Percentiles rank a stretch among this genome's conserved stretches.
Evolutionary conservation across 1,140 invertebrate genomes (phyloP).

Genomic region (Drusus annulatus): DNA sequence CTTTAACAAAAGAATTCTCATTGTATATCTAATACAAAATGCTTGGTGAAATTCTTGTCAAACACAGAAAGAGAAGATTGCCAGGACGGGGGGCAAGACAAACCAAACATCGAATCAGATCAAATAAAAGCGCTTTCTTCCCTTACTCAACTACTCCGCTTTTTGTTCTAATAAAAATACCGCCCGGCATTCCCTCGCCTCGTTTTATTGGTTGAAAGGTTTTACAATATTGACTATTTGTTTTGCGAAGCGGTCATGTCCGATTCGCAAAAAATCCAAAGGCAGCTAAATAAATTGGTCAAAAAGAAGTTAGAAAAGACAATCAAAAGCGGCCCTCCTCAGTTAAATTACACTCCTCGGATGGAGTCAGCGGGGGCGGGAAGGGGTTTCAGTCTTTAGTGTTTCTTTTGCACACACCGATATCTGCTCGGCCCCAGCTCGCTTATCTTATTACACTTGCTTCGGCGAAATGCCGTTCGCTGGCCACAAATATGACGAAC

Average conservation of each 20-base stretch:
- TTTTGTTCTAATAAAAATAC: constrained; percentile 60
- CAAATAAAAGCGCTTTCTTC: constrained; percentile 56
- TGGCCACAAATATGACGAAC: too few relatives aligned
- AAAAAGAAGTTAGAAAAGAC: constrained; percentile 41
- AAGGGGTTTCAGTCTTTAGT: too few relatives aligned
- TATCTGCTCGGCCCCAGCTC: too few relatives aligned
- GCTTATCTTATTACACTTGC: too few relatives aligned
- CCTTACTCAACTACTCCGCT: constrained; percentile 28
- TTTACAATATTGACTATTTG: constrained; percentile 58
- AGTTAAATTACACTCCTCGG: constrained; percentile 40
- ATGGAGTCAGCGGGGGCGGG: not conserved
- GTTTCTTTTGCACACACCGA: too few relatives aligned
- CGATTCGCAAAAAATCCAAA: constrained; percentile 49
- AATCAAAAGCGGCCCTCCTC: constrained; percentile 32
- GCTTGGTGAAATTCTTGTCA: constrained; percentile 33
- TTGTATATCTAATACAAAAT: constrained; percentile 43
- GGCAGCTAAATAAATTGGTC: constrained; percentile 46
- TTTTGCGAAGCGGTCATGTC: constrained; percentile 47
- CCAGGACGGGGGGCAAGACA: constrained; percentile 15
- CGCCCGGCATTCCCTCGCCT: constrained; percentile 56
- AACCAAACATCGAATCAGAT: constrained; percentile 59
- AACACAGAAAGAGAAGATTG: constrained; percentile 25
- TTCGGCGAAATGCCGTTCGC: too few relatives aligned
- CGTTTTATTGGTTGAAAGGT: constrained; percentile 59
- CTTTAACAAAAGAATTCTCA: constrained; percentile 44